Percentiles rank a stretch among this genome's conserved stretches.
These are phyloP conservation scores for Morpho achilles DNA, from an alignment of 2,888 invertebrate species.

Conservation along the genomic window DNA sequence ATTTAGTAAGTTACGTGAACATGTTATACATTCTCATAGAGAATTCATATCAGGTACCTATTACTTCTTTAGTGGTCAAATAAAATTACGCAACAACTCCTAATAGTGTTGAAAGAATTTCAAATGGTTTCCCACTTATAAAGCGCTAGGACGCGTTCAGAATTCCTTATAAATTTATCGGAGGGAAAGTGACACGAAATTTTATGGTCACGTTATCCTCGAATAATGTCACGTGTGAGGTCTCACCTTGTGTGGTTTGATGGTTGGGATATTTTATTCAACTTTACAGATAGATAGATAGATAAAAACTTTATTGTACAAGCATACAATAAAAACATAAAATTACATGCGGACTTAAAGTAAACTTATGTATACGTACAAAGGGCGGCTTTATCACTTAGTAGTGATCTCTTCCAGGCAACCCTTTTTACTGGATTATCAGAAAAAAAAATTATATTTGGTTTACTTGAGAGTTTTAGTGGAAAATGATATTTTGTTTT, in stretches of 20 bases:
- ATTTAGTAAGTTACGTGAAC: no score
- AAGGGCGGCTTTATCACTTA: no score
- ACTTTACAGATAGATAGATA: no score
- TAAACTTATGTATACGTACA: no score
- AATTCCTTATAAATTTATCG: conserved; percentile 22
- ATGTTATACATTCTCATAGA: not conserved
- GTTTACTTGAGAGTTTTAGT: no score
- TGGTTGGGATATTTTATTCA: not conserved
- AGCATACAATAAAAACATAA: no score
- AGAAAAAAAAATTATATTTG: no score
- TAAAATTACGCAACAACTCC: conserved; percentile 18
- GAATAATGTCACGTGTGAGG: conserved; percentile 11
- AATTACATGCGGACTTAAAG: no score
- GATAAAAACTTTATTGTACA: no score
- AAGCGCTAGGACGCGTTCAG: conserved; percentile 17
- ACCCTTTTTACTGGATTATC: no score
- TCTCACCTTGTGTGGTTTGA: not conserved
- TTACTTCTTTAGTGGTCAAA: conserved; percentile 20
- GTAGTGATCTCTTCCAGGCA: no score
- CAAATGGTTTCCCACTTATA: conserved; percentile 18
- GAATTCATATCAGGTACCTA: conserved; percentile 13
- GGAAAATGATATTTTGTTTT: no score
- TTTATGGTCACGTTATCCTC: conserved; percentile 21
- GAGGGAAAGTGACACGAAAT: conserved; percentile 26
- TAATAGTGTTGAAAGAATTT: conserved; percentile 13